Evolutionary conservation across 2,797 vertebrate species (phyloP).

Genomic region (Esox masquinongy): DNA sequence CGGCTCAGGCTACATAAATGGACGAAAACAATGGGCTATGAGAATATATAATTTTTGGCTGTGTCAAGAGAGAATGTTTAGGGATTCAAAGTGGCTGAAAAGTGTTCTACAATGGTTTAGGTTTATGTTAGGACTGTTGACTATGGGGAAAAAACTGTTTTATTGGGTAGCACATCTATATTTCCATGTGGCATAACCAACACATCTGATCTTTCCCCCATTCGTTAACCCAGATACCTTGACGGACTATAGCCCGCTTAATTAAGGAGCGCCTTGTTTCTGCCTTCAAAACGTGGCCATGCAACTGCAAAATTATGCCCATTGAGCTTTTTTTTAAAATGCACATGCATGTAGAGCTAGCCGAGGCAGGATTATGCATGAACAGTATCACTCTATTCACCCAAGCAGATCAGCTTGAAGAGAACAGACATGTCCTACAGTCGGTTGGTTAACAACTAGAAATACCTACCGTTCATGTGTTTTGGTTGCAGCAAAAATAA

Average conservation of each 20-base stretch:
- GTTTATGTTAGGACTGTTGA: not conserved
- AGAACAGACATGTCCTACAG: slow-evolving; percentile 62
- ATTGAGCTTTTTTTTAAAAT: no score
- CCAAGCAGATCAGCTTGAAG: slow-evolving; percentile 40
- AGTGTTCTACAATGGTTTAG: not conserved
- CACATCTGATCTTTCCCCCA: not conserved
- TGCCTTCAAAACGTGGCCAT: slow-evolving; percentile 47
- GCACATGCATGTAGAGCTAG: no score
- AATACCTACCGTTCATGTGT: slow-evolving; percentile 55
- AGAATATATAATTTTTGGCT: slow-evolving; percentile 19
- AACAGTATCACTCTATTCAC: slow-evolving; percentile 38
- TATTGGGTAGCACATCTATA: not conserved
- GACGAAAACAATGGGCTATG: slow-evolving; percentile 58
- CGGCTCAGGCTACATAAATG: slow-evolving; percentile 53
- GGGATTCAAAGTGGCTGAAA: not conserved
- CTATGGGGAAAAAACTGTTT: not conserved
- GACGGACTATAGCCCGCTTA: slow-evolving; percentile 61
- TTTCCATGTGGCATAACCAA: not conserved
- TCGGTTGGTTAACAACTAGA: slow-evolving; percentile 59
- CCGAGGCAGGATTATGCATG: slow-evolving; percentile 36
- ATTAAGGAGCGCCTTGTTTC: slow-evolving; percentile 30
- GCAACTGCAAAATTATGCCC: slow-evolving; percentile 49
- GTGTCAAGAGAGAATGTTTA: slow-evolving; percentile 11
- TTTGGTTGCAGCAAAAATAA: slow-evolving; percentile 39
- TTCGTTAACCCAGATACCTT: slow-evolving; percentile 30